These are phyloP conservation scores for Schizopygopsis pylzovi DNA, from an alignment of 2,797 vertebrate genomes.

Conservation along the genomic window DNA sequence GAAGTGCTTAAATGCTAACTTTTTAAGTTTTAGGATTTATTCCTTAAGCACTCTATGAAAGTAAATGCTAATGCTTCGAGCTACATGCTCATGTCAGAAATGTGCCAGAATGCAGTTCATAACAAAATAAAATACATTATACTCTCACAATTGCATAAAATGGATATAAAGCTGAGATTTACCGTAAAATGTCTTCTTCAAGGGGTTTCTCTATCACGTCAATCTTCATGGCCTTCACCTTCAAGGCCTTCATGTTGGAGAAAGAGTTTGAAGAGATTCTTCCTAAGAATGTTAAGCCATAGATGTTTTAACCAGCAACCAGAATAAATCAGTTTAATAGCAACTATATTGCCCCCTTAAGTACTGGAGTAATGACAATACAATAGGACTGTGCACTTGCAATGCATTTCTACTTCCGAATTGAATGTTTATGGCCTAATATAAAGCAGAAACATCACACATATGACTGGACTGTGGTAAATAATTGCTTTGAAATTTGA, in stretches of 20 bases:
- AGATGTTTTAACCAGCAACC: background rate
- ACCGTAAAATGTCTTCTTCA: background rate
- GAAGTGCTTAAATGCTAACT: background rate
- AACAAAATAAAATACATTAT: background rate
- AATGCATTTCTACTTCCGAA: background rate
- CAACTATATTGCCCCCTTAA: background rate
- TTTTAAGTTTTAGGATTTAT: background rate
- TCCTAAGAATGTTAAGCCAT: background rate
- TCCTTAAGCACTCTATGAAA: background rate
- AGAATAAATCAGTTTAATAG: background rate
- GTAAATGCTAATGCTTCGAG: background rate
- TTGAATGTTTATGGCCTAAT: background rate
- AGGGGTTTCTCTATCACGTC: background rate
- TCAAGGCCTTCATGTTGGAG: background rate
- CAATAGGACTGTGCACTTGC: background rate
- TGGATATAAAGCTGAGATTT: background rate
- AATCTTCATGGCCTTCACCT: too few relatives aligned
- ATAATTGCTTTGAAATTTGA: constrained; percentile 5
- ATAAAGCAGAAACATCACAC: background rate
- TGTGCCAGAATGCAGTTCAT: background rate
- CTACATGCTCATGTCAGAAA: background rate
- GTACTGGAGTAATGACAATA: background rate
- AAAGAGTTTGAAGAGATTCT: background rate
- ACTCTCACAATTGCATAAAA: background rate
- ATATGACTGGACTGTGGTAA: background rate